phyloP scores from a whole-genome alignment of 2,797 vertebrate genomes.

The Sebastes cheni region DNA sequence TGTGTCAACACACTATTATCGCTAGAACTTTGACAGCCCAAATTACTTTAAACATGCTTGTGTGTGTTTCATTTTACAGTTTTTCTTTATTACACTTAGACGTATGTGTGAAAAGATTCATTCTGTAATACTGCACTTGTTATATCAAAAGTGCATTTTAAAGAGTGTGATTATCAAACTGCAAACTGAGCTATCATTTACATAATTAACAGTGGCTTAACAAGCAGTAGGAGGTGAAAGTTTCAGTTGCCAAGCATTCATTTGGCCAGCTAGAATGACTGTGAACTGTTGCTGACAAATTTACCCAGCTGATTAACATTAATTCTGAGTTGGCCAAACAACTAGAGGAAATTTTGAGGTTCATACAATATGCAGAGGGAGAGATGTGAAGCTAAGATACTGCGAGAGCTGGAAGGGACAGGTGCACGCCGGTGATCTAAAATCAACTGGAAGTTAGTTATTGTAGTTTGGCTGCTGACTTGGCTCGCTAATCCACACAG shows the following conservation, averaged over 20 bases:
- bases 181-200: background rate
- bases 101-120: background rate
- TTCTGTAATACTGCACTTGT: background rate
- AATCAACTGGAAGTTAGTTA: slow-evolving; percentile 4
- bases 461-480: slow-evolving; percentile 2
- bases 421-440: background rate
- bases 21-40: too few species aligned
- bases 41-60: background rate
- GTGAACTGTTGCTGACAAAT: background rate
- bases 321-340: background rate
- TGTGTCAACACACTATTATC: too few species aligned
- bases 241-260: background rate
- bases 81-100: background rate
- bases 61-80: background rate
- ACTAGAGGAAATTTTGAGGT: background rate
- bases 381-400: background rate
- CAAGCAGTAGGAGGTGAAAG: background rate
- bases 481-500: background rate
- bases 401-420: background rate
- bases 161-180: background rate
- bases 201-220: background rate
- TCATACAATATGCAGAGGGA: background rate
- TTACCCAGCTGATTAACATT: background rate
- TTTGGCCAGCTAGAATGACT: background rate
- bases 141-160: background rate